phyloP scores from a whole-genome alignment of 2,888 invertebrate genomes.

The Spodoptera littoralis region DNA sequence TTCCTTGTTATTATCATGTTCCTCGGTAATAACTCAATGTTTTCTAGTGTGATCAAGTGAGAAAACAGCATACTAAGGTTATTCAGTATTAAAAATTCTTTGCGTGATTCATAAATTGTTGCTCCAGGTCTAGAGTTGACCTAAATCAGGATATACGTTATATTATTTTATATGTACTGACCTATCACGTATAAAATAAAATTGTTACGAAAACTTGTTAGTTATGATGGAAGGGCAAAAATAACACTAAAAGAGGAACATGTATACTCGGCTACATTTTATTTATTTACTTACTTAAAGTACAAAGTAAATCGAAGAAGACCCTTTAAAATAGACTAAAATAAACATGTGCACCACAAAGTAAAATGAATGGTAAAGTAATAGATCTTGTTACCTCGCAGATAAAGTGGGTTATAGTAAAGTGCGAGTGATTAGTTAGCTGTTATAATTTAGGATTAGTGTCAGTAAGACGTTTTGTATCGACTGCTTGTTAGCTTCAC shows the following conservation, averaged over 20 bases:
- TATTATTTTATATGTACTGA: no score
- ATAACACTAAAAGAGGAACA: no score
- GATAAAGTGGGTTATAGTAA: slow-evolving; percentile 45
- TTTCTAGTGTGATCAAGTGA: slow-evolving; percentile 1
- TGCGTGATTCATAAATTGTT: no score
- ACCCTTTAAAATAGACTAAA: slow-evolving; percentile 29
- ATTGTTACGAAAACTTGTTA: no score
- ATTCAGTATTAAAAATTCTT: not conserved
- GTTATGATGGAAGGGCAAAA: no score
- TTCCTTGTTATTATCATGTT: slow-evolving; percentile 45
- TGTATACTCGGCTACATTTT: no score
- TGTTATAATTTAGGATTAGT: slow-evolving; percentile 84
- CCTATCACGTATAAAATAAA: no score
- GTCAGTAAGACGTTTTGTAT: slow-evolving; percentile 76
- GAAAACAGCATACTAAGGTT: slow-evolving; percentile 3
- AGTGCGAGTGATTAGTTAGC: slow-evolving; percentile 80
- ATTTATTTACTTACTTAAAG: no score
- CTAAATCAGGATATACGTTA: no score
- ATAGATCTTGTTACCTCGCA: slow-evolving; percentile 49
- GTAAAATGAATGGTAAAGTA: slow-evolving; percentile 36
- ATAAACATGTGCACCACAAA: slow-evolving; percentile 31
- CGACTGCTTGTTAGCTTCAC: slow-evolving; percentile 85
- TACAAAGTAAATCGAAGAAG: no score
- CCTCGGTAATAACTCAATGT: slow-evolving; percentile 23
- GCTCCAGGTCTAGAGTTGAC: no score